A percentile compares a stretch with the other conserved stretches of the same genome.
These are phyloP conservation scores for Agrilus planipennis DNA, from an alignment of 1,140 invertebrate species.

Conservation along the genomic window DNA sequence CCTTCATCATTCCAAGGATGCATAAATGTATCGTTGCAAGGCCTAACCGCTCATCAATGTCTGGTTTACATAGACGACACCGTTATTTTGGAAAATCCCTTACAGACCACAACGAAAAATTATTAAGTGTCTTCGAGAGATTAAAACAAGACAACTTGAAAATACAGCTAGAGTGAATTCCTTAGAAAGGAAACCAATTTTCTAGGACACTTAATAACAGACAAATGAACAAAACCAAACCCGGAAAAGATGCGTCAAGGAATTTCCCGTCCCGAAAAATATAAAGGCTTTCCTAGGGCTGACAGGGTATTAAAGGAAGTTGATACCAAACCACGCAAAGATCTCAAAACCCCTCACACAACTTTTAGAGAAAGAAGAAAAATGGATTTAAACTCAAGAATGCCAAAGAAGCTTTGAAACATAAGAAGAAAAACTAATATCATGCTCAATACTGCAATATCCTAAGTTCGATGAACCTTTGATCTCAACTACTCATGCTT, in stretches of 20 bases:
- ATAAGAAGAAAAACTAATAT: too few species aligned
- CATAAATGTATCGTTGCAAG: not conserved
- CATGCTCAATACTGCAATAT: too few species aligned
- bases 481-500: too few species aligned
- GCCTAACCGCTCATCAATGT: not conserved
- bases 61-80: too few species aligned
- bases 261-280: not conserved
- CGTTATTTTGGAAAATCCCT: too few species aligned
- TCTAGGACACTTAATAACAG: not conserved
- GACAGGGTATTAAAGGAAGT: not conserved
- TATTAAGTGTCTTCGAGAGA: not conserved
- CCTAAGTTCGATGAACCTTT: too few species aligned
- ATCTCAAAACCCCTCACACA: not conserved
- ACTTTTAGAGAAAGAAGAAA: not conserved
- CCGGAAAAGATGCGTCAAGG: not conserved
- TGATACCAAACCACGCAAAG: not conserved
- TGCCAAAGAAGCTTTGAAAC: too few species aligned
- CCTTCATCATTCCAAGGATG: not conserved
- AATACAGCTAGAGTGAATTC: not conserved
- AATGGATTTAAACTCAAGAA: not conserved
- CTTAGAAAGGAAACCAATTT: not conserved
- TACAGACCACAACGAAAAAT: not conserved
- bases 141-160: not conserved
- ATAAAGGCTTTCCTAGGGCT: not conserved
- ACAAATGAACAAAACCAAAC: not conserved